Base-by-base conservation (phyloP, 2,113 vertebrate species). In the Callospermophilus lateralis region DNA sequence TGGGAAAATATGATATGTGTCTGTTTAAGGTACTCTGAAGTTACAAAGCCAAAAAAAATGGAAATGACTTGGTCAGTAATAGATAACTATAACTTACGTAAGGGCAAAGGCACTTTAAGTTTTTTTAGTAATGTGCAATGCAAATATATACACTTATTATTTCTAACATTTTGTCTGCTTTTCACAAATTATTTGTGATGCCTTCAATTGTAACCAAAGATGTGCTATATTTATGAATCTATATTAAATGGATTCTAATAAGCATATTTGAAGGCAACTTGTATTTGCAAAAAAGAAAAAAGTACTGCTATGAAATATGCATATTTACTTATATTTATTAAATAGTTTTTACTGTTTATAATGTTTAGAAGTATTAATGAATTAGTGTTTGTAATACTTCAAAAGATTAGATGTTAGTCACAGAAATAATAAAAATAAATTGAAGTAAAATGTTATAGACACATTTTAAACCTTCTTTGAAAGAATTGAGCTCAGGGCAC, bases 391-490 rank as follows among this genome's bases (percentile, higher is more conserved):
- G 89, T 32, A 74, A 24, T 79, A 67, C 39, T 6, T 76, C 34
- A 61, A 77, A 95, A 83, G 16, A 53, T 67, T 45, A 55, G 12
- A 28, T 65, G 10, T 53, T 89, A 89, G 81, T 70, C 81, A 90
- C 28, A 84, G 19, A 80, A 81, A 48, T 89, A 37, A 73, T 39
- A 72, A 20, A 26, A 63, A 32, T 58, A 58, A 58, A 58, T 22
- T 58, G 55, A 58, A 58, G 55, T 58, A 67, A 34, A 81, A 45
- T 48, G 9, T 70, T 39, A 30, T 34, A 89, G 63, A 89, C 12
- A 90, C 88, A 89, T 39, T 53, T 96, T 96, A 93, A 90, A 8
- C 8, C 78, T 96, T 67, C 20, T 37, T 37, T 65, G 51, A 42
- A 91, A 93, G 61, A 79, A 39, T 1, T 92, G 72, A 93, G 28